A percentile compares a stretch with the other conserved stretches of the same genome.
Conservation (phyloP, 2,888 invertebrate genomes). For the Tipula helvola region DNA sequence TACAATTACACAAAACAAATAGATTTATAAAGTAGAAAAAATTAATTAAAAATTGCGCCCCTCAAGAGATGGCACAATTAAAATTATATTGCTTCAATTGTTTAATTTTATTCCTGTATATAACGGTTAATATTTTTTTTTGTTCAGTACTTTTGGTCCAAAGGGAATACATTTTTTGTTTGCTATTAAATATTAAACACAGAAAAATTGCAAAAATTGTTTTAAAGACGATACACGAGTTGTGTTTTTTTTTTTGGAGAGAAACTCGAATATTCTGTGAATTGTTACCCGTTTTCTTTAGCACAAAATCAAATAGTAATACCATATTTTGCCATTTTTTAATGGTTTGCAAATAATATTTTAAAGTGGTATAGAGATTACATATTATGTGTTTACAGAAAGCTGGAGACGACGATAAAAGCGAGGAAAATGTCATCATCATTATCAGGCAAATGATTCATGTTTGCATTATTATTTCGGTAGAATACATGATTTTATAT, state of each 20-base stretch:
- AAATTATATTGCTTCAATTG: constrained; percentile 9
- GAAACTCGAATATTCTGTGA: neutral
- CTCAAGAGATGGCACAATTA: constrained; percentile 8
- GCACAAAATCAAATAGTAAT: neutral
- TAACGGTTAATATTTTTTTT: neutral
- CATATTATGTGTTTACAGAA: neutral
- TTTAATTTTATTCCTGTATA: neutral
- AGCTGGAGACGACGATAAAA: neutral
- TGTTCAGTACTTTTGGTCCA: neutral
- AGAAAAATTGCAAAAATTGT: neutral
- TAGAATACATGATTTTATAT: neutral
- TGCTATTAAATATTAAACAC: neutral
- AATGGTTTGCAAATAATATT: constrained; percentile 4
- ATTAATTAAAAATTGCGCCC: constrained; percentile 5
- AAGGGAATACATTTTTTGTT: neutral
- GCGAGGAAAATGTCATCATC: neutral
- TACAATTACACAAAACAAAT: neutral
- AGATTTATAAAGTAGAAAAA: neutral
- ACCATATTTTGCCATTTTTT: neutral
- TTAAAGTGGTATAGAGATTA: neutral
- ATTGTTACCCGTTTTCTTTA: neutral
- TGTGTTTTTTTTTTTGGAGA: neutral
- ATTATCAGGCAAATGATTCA: neutral
- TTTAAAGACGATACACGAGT: neutral
- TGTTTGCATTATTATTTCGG: neutral